Conservation (phyloP, 1,140 invertebrate species). For the Megalonaias nervosa region DNA sequence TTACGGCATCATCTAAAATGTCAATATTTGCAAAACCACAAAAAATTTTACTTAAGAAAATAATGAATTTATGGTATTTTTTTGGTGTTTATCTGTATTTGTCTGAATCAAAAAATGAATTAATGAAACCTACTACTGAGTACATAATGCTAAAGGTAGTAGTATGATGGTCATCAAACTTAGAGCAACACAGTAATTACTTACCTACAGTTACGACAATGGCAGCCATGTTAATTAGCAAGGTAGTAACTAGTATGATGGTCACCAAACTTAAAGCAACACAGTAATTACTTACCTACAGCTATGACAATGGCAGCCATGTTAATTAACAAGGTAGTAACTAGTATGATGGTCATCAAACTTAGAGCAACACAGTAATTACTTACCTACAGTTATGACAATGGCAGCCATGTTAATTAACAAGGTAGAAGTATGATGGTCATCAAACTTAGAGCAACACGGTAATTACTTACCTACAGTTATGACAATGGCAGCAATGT, state of each 20-base stretch:
- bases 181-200: not conserved
- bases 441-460: not conserved
- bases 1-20: no score
- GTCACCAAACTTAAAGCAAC: not conserved
- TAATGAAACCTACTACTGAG: no score
- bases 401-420: constrained; percentile 63
- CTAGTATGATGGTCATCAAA: no score
- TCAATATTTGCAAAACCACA: no score
- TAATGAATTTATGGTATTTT: no score
- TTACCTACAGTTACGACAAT: constrained; percentile 61
- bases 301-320: constrained; percentile 60
- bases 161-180: no score
- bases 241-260: no score
- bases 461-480: constrained; percentile 48
- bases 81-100: no score
- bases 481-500: constrained; percentile 60
- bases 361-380: not conserved
- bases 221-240: constrained; percentile 62
- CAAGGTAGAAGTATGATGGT: no score
- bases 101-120: no score
- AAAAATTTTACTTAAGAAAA: no score
- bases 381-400: constrained; percentile 60
- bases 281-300: constrained; percentile 41
- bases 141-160: no score
- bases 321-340: constrained; percentile 64